Base-by-base conservation (phyloP, 2,888 invertebrate genomes). In the Clunio marinus region DNA sequence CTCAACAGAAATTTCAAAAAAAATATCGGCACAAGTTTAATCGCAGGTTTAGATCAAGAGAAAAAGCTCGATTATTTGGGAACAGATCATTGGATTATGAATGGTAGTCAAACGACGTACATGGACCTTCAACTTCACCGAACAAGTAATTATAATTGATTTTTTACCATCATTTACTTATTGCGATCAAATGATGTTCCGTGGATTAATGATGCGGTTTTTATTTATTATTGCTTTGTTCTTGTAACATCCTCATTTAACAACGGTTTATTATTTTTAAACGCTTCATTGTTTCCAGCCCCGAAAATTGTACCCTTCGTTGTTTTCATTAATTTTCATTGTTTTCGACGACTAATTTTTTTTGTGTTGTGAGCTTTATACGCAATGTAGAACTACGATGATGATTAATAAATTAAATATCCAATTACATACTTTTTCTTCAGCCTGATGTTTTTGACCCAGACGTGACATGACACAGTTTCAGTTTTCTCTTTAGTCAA, bases 61-160 rank as follows among this genome's bases (percentile, higher is more conserved):
- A n/a, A n/a, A n/a, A 32, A 32, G 10, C 32, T 32, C 32, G 32
- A 32, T n/a, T n/a, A n/a, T n/a, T n/a, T n/a, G n/a, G n/a, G n/a
- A n/a, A n/a, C 32, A 32, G 10, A 32, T 7, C 4, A 32, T 7
- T 4, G 4, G 10, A 32, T 10, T 7, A 7, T 10, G 10, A 32
- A 32, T 32, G 4, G 32, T 10, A 10, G 10, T 32, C 5, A 7
- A 7, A 7, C n/a, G 27, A 3, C 45, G 13, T 7, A 13, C 8
- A 27, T 57, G 57, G 27, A 57, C 57, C 57, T 57, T 57, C 57
- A 27, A 27, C 57, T 22, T 27, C 51, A 51, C 22, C 25, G 8
- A 27, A 20, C 57, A 25, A n/a, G 57, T 57, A 57, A 57, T 57
- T 57, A 57, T 57, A 57, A 57, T 57, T 57, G 57, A 57, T 20